Evolutionary conservation across 37 sponge, comb jelly and placozoan genomes (phyloP), one percentile per base, ranked within the genome.

Genomic region (Lycopodina hypogea): DNA sequence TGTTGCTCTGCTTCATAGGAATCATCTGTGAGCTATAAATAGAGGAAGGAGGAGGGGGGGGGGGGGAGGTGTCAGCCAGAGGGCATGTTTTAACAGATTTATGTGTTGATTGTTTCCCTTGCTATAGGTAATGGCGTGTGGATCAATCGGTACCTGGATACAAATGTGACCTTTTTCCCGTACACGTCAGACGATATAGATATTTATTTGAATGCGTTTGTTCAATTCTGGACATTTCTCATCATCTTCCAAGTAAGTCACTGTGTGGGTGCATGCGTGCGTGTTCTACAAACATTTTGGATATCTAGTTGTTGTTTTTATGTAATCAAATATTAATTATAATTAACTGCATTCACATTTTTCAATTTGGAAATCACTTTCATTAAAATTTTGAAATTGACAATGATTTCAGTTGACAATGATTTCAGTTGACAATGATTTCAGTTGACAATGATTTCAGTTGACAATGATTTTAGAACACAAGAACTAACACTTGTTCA

Each of bases 161-260:
- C 30, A n/a, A 77, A 81, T 40, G 35, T 50, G 0, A 35, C 68
- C 11, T 85, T 73, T 52, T 76, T 81, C 48, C 79, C 82, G 22
- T 78, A 65, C 56, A 36, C 71, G 21, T 33, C 53, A 38, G 39
- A 38, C 12, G 66, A 71, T 38, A 32, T 60, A 21, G 42, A 67
- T 28, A 73, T 78, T 30, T 77, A 78, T 40, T 66, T 81, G 30
- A 81, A 86, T 21, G 87, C 72, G 22, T 86, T 86, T 36, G 56
- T 86, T 17, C 36, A 79, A 34, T 91, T 92, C 78, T 92, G 85
- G 86, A 84, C 73, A 22, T 92, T 88, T 42, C 6, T 93, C 65
- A 88, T 91, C 56, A 38, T 77, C 39, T 77, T 77, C 26, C 88
- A 87, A 81, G 84, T 91, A 45, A 72, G 74, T 53, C 28, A 60